Evolutionary conservation across 2,888 invertebrate species (phyloP).

Genomic region (Argynnis bischoffii): DNA sequence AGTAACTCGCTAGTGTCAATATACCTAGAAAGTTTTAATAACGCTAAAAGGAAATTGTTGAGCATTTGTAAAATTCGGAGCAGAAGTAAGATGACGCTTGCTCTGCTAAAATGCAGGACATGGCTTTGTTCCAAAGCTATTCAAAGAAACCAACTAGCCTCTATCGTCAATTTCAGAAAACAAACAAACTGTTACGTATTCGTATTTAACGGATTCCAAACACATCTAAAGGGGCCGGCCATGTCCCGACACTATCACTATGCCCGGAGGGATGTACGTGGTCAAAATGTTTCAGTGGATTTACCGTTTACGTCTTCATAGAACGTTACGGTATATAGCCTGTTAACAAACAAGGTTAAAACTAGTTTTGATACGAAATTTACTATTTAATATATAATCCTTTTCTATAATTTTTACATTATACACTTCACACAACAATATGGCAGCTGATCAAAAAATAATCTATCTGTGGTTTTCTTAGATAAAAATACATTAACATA

Average conservation of each 20-base stretch:
- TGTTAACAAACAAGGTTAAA: too few relatives aligned
- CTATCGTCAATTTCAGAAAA: slow-evolving; percentile 49
- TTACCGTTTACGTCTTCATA: slow-evolving; percentile 41
- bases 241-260: slow-evolving; percentile 43
- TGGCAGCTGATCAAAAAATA: too few relatives aligned
- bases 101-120: slow-evolving; percentile 5
- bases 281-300: slow-evolving; percentile 74
- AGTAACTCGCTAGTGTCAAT: too few relatives aligned
- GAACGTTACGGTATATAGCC: too few relatives aligned
- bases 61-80: not conserved
- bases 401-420: too few relatives aligned
- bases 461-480: too few relatives aligned
- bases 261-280: slow-evolving; percentile 58
- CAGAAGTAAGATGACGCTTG: slow-evolving; percentile 10
- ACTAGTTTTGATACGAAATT: too few relatives aligned
- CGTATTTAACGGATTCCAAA: not conserved
- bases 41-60: too few relatives aligned
- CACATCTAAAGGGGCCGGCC: not conserved
- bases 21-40: too few relatives aligned
- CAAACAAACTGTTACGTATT: slow-evolving; percentile 45
- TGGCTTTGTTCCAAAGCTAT: slow-evolving; percentile 32
- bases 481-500: too few relatives aligned
- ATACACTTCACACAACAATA: too few relatives aligned
- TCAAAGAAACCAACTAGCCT: slow-evolving; percentile 40
- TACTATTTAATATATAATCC: too few relatives aligned